Conservation (phyloP, 2,797 vertebrate genomes). For the Phalanger gymnotis region DNA sequence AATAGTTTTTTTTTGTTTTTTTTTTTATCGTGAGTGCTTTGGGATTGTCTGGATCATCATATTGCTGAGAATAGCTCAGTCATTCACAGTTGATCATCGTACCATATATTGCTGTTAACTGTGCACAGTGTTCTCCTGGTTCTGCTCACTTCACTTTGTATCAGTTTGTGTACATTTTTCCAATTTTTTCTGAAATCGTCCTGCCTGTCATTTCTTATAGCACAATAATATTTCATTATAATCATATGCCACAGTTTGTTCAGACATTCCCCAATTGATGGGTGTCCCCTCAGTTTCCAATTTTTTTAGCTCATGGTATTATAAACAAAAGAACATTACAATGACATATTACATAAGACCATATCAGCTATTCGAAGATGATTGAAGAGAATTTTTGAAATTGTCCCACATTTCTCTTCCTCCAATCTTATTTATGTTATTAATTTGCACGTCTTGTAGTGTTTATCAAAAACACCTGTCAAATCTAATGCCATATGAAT, state of each 20-base stretch:
- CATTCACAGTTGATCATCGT: background rate
- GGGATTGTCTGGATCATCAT: background rate
- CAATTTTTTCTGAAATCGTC: background rate
- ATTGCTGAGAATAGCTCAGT: background rate
- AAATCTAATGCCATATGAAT: background rate
- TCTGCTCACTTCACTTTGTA: background rate
- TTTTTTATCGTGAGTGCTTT: too few species aligned
- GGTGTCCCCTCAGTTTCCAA: background rate
- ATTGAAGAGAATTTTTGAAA: constrained; percentile 35
- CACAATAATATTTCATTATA: too few species aligned
- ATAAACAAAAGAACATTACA: background rate
- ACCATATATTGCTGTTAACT: background rate
- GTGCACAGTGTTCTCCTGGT: background rate
- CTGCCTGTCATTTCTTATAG: too few species aligned
- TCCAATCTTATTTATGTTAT: background rate
- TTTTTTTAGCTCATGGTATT: background rate
- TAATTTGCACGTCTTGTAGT: background rate
- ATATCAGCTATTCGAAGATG: background rate
- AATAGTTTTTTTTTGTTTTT: too few species aligned
- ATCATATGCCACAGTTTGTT: background rate
- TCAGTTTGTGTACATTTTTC: background rate
- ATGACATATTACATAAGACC: background rate
- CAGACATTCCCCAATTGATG: background rate
- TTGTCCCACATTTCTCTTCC: background rate
- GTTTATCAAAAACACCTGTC: background rate